Conservation (phyloP, 2,888 invertebrate species). For the Gastracanthus pulcherrimus region DNA sequence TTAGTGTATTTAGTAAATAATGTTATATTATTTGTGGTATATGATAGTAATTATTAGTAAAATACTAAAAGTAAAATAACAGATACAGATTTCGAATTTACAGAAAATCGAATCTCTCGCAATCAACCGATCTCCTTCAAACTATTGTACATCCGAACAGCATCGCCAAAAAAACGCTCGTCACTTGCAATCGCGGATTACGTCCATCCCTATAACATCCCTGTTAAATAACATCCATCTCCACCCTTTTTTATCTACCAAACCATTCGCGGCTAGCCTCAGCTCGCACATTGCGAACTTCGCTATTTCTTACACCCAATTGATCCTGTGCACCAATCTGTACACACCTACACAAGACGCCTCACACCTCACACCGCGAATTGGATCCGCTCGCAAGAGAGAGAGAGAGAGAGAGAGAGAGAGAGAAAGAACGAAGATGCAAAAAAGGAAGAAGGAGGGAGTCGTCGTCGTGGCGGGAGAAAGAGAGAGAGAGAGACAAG, state of each 20-base stretch:
- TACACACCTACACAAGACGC: not conserved
- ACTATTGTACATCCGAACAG: not conserved
- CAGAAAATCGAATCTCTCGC: not conserved
- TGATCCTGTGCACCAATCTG: too few relatives aligned
- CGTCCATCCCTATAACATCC: not conserved
- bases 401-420: not conserved
- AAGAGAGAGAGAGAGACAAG: slow-evolving; percentile 55
- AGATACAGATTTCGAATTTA: too few relatives aligned
- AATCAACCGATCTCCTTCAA: too few relatives aligned
- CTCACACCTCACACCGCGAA: too few relatives aligned
- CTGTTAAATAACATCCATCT: slow-evolving; percentile 26
- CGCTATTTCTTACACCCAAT: too few relatives aligned
- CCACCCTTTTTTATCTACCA: not conserved
- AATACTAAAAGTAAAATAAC: too few relatives aligned
- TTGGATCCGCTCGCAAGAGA: too few relatives aligned
- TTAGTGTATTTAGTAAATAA: too few relatives aligned
- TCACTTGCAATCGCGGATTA: slow-evolving; percentile 16
- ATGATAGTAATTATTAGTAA: too few relatives aligned
- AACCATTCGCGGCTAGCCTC: too few relatives aligned
- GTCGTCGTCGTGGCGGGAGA: not conserved
- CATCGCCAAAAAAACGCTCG: not conserved
- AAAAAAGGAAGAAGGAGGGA: slow-evolving; percentile 13
- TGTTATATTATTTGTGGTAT: too few relatives aligned
- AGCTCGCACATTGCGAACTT: too few relatives aligned
- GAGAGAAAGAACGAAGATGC: not conserved